phyloP scores from a whole-genome alignment of 2,113 vertebrate genomes.

The Cricetomys ansorgei region DNA sequence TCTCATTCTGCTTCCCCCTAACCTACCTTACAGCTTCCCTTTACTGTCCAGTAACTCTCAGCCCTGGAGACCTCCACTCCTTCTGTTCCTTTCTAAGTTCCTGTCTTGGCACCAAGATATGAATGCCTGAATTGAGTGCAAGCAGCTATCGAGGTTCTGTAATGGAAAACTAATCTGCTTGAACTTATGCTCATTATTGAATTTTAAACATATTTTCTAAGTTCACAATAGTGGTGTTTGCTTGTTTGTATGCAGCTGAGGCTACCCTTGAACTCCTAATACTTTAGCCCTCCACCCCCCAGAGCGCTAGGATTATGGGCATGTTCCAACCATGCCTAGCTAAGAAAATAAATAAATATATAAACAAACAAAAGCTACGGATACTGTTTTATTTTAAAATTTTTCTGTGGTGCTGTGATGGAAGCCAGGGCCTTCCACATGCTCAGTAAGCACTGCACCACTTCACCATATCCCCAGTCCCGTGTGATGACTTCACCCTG shows the following conservation, averaged over 20 bases:
- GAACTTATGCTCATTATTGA: background rate
- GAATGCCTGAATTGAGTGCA: background rate
- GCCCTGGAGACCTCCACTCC: background rate
- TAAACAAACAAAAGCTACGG: background rate
- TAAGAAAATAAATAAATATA: conserved; percentile 11
- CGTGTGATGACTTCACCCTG: background rate
- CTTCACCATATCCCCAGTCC: background rate
- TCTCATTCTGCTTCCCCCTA: background rate
- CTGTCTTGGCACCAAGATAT: background rate
- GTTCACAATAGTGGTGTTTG: background rate
- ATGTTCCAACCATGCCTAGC: background rate
- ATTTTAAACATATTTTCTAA: conserved; percentile 40
- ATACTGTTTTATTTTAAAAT: background rate
- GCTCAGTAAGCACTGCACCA: background rate
- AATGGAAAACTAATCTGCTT: conserved; percentile 5
- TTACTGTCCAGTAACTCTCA: background rate
- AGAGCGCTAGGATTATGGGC: no score
- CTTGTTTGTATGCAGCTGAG: background rate
- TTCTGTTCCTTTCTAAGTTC: background rate
- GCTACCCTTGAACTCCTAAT: background rate
- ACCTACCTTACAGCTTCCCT: background rate
- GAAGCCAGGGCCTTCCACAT: background rate
- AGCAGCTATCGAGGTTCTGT: background rate
- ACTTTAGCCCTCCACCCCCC: background rate
- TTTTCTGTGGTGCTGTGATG: background rate